phyloP scores from a whole-genome alignment of 2,113 vertebrate genomes.

The Hyaena hyaena region DNA sequence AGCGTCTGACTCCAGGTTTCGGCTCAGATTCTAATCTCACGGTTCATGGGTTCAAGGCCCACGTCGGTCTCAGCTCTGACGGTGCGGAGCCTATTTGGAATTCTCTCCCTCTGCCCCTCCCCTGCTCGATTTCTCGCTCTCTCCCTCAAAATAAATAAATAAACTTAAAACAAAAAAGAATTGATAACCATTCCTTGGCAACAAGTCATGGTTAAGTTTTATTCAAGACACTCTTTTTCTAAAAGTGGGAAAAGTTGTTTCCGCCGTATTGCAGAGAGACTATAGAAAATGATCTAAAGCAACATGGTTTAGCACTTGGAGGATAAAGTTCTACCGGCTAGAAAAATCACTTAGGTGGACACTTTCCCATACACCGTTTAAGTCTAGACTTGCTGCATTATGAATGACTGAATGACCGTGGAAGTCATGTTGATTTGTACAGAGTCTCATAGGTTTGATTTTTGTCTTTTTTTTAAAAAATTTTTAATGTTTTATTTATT shows the following conservation, averaged over 20 bases:
- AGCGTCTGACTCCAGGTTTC: no score
- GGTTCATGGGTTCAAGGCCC: no score
- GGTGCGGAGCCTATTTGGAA: no score
- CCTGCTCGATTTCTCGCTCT: no score
- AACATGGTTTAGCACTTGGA: slow-evolving; percentile 8
- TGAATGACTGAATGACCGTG: slow-evolving; percentile 31
- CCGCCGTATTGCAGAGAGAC: not conserved
- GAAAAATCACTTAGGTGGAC: slow-evolving; percentile 23
- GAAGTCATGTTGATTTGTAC: slow-evolving; percentile 32
- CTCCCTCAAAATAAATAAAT: no score
- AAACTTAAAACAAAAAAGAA: not conserved
- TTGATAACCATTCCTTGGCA: not conserved
- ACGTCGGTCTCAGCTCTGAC: no score
- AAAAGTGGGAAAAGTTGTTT: slow-evolving; percentile 11
- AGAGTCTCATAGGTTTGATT: slow-evolving; percentile 2
- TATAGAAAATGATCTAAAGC: slow-evolving; percentile 6
- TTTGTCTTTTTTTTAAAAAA: slow-evolving; percentile 8
- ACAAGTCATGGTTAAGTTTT: slow-evolving; percentile 12
- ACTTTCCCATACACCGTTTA: slow-evolving; percentile 34
- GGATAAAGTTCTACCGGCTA: slow-evolving; percentile 6
- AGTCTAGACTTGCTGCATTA: not conserved
- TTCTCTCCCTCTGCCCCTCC: no score
- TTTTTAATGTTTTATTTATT: no score
- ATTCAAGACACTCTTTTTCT: not conserved
- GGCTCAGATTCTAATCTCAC: no score